Conservation (phyloP, 2,888 invertebrate genomes). For the Coecobrya sp. region DNA sequence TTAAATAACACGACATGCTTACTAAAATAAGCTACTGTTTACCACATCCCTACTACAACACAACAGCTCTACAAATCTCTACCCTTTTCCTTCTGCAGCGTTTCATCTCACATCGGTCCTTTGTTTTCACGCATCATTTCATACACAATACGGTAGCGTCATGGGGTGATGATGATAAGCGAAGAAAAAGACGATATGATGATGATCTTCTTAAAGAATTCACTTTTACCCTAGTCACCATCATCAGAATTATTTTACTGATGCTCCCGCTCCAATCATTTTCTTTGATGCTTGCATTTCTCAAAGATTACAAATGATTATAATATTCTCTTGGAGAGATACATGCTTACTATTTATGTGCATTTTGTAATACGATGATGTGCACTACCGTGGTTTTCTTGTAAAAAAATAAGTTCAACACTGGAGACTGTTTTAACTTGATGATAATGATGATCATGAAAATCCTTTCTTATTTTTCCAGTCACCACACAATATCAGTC, state of each 20-base stretch:
- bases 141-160: constrained; percentile 85
- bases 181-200: constrained; percentile 51
- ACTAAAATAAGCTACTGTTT: constrained; percentile 19
- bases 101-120: constrained; percentile 67
- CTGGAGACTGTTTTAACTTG: constrained; percentile 40
- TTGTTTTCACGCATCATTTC: constrained; percentile 86
- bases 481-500: constrained; percentile 44
- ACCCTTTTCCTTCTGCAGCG: constrained; percentile 2
- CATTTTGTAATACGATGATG: constrained; percentile 35
- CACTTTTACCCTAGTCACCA: constrained; percentile 60
- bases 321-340: background rate
- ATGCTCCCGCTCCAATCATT: constrained; percentile 14
- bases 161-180: constrained; percentile 84
- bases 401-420: constrained; percentile 17
- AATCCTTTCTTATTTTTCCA: constrained; percentile 56
- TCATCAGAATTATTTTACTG: constrained; percentile 12
- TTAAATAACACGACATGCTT: constrained; percentile 54
- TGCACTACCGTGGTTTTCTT: constrained; percentile 4
- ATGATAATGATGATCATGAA: constrained; percentile 55
- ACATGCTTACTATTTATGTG: constrained; percentile 7
- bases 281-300: background rate
- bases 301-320: background rate
- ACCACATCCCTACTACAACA: no score
- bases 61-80: no score
- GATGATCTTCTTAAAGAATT: constrained; percentile 77